Base-by-base conservation (phyloP, 2,113 vertebrate genomes). In the Ciconia stormi region DNA sequence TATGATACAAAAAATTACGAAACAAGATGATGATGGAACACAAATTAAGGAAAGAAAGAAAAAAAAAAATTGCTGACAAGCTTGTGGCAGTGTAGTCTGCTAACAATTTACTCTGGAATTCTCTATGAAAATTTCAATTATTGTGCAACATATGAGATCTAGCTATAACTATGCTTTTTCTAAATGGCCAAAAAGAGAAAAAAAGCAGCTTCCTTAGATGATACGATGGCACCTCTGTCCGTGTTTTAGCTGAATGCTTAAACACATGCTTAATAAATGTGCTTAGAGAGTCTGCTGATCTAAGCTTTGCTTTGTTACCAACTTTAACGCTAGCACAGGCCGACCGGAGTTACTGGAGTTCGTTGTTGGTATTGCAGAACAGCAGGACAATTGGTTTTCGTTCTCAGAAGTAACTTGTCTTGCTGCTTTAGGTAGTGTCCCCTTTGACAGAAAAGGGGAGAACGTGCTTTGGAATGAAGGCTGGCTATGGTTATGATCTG, bases 61-160 rank as follows among this genome's bases (percentile, higher is more conserved):
- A 55, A 44, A 63, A 13, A n/a, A 36, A 16, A 50, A 29, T 74
- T 29, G 55, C 94, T 93, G 95, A 95, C 72, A 92, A 77, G 42
- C 40, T 92, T 80, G 52, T 53, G 62, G 38, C 32, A 79, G 36
- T 76, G 44, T 18, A 82, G 27, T 84, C 94, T 97, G 88, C 71
- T 95, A 84, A 69, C 77, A 94, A 93, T 90, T 96, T 94, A 18
- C 49, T 90, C 44, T 93, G 87, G 77, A 94, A 91, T 95, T 94
- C 73, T 82, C 81, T 53, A 53, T 73, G 89, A 94, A 94, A 94
- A 87, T 77, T 87, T 96, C 13, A 79, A 15, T 94, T 91, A 85
- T 89, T 96, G 87, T 93, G 84, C 74, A 95, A 90, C 8, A 34
- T 56, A 65, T 15, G 49, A 85, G 58, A 91, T 94, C 42, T 62